These are phyloP conservation scores for Acronicta psi DNA, from an alignment of 2,888 invertebrate species.

Conservation along the genomic window DNA sequence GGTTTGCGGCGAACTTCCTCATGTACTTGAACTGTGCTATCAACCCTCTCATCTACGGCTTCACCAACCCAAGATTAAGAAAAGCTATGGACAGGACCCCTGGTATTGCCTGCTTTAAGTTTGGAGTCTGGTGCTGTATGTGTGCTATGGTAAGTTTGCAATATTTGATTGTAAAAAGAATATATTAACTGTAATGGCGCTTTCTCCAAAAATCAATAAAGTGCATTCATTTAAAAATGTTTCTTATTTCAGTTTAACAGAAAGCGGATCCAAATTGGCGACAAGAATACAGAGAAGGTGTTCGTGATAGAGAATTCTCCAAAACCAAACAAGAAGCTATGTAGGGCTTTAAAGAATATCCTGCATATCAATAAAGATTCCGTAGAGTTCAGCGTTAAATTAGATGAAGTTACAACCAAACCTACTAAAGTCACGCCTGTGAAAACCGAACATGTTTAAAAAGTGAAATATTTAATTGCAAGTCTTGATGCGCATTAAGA, in stretches of 20 bases:
- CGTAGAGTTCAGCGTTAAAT: conserved; percentile 75
- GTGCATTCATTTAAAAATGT: too few relatives aligned
- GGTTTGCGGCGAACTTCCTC: conserved; percentile 92
- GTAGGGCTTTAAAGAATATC: conserved; percentile 75
- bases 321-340: conserved; percentile 72
- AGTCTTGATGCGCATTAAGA: too few relatives aligned
- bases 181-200: not conserved
- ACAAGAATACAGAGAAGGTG: conserved; percentile 79
- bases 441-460: conserved; percentile 67
- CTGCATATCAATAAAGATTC: conserved; percentile 80
- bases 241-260: conserved; percentile 68
- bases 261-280: conserved; percentile 59
- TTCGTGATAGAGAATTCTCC: conserved; percentile 80
- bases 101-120: conserved; percentile 82
- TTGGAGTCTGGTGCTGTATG: conserved; percentile 81
- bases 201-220: not conserved
- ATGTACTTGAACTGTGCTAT: conserved; percentile 92
- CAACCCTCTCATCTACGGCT: conserved; percentile 94
- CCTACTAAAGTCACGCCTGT: conserved; percentile 82
- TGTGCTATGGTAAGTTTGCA: conserved; percentile 69
- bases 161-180: not conserved
- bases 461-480: not conserved
- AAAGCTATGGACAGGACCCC: conserved; percentile 90
- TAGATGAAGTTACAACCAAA: conserved; percentile 78
- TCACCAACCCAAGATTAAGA: conserved; percentile 91